A percentile compares a stretch with the other conserved stretches of the same genome.
phyloP scores from a whole-genome alignment of 1,140 invertebrate genomes.

The Zaprionus vittiger region DNA sequence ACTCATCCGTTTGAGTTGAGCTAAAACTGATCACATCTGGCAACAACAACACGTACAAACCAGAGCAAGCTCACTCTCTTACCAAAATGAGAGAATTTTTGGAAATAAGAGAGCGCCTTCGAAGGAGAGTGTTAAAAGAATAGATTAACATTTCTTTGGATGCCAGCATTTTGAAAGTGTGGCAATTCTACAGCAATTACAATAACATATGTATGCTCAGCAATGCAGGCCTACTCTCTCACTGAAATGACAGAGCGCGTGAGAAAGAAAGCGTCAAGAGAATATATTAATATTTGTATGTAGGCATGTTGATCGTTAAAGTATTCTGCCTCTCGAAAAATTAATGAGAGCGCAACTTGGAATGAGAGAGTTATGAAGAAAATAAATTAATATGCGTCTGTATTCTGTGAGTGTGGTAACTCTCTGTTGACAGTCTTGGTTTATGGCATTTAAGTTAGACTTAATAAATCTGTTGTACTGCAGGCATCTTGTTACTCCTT shows the following conservation, averaged over 20 bases:
- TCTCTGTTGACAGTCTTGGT: background rate
- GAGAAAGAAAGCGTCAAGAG: too few species aligned
- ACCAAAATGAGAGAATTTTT: too few species aligned
- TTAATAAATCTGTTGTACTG: background rate
- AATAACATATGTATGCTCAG: background rate
- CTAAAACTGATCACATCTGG: background rate
- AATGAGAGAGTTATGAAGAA: background rate
- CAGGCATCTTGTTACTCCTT: background rate
- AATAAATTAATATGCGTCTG: background rate
- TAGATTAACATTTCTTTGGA: background rate
- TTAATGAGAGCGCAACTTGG: too few species aligned
- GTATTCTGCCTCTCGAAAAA: fast-evolving
- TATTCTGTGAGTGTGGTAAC: background rate
- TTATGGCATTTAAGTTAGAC: background rate
- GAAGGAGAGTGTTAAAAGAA: background rate
- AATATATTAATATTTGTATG: background rate
- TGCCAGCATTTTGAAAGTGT: too few species aligned
- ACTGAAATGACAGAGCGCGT: background rate
- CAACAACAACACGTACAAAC: background rate
- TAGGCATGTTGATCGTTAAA: too few species aligned
- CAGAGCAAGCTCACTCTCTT: too few species aligned
- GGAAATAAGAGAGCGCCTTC: too few species aligned
- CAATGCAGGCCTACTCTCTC: background rate
- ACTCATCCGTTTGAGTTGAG: background rate
- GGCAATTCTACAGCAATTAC: background rate